A percentile compares a stretch with the other conserved stretches of the same genome.
Evolutionary conservation across 92 coral and sea anemone species (phyloP).

Genomic region (Virgularia gustaviana): DNA sequence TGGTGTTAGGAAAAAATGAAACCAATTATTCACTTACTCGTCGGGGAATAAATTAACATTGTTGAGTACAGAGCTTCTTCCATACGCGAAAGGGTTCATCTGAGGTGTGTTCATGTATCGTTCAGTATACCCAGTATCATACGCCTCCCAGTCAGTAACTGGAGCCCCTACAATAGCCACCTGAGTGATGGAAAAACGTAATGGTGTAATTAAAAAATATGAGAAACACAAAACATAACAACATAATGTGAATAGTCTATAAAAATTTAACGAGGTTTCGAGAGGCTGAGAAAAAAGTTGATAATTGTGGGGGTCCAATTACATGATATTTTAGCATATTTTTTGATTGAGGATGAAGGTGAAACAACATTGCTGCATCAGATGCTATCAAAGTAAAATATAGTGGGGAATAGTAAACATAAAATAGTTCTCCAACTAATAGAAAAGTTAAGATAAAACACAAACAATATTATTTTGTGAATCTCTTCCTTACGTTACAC

Average conservation of each 20-base stretch:
- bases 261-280: neutral
- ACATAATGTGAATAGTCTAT: neutral
- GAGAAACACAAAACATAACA: neutral
- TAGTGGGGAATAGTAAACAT: too few relatives aligned
- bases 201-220: neutral
- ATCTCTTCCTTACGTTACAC: neutral
- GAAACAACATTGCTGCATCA: too few relatives aligned
- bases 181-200: constrained; percentile 39
- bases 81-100: constrained; percentile 74
- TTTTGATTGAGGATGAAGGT: too few relatives aligned
- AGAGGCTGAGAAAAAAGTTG: neutral
- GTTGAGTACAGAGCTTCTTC: constrained; percentile 77
- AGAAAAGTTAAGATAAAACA: neutral
- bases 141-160: constrained; percentile 96
- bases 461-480: neutral
- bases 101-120: constrained; percentile 95
- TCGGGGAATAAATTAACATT: constrained; percentile 82
- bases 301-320: too few relatives aligned
- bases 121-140: constrained; percentile 96
- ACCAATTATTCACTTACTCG: constrained; percentile 62
- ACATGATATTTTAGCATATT: too few relatives aligned
- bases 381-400: too few relatives aligned
- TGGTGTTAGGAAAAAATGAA: neutral
- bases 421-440: neutral
- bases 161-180: constrained; percentile 97